Evolutionary conservation across 2,797 vertebrate genomes (phyloP).

Genomic region (Pygocentrus nattereri): DNA sequence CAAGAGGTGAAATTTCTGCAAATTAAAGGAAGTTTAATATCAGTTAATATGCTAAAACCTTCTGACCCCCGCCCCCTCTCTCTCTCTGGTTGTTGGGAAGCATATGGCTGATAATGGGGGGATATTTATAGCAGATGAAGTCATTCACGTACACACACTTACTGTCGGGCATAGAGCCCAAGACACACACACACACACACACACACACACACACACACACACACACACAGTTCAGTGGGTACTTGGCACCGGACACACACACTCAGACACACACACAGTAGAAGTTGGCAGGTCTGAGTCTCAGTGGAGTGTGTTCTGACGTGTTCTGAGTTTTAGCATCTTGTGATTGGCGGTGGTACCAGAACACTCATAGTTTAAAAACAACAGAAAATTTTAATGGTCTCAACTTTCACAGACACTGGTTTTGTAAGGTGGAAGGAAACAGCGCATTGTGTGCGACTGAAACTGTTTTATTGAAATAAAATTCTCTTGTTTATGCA

Average conservation of each 20-base stretch:
- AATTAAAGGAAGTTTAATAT: no score
- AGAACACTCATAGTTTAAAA: no score
- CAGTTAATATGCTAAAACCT: no score
- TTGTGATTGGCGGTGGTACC: neutral
- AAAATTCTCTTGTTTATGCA: neutral
- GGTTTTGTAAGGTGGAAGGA: neutral
- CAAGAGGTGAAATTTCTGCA: no score
- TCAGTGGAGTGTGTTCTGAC: no score
- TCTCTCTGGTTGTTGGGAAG: neutral
- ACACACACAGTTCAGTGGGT: neutral
- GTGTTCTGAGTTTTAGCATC: neutral
- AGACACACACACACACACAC: neutral
- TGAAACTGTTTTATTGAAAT: neutral
- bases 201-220: neutral
- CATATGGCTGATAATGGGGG: constrained; percentile 7
- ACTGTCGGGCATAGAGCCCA: neutral
- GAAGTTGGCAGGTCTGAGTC: neutral
- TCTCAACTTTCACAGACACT: neutral
- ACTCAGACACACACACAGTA: neutral
- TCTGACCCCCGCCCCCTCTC: neutral
- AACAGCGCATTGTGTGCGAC: neutral
- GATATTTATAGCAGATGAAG: constrained; percentile 27
- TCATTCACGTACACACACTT: constrained; percentile 6
- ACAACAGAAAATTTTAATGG: no score
- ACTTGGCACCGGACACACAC: neutral